Evolutionary conservation across 2,888 invertebrate species (phyloP), one percentile per base, ranked within the genome.

Genomic region (Nudaria mundana): DNA sequence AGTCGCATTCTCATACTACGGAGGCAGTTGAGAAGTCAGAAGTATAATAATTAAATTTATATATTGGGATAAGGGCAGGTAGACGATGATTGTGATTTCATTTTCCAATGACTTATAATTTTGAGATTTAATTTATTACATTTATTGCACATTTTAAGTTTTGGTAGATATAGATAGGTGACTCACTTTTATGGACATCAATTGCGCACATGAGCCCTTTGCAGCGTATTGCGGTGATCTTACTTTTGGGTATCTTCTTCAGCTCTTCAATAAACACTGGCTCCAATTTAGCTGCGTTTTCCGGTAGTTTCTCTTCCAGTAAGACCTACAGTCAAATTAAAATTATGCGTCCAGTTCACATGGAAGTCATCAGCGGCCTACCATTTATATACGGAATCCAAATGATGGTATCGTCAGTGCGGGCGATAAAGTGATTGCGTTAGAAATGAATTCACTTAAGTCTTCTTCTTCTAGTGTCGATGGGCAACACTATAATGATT

Each of bases 191-290:
- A 59, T 93, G 90, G 29, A 98, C 93, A 22, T 96, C 96, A 46
- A 98, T 94, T 1, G 98, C 98, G 77, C 95, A 96, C 61, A 98
- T 91, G 0, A 99, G 91, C 6, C 98, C 98, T 64, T 94, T 94
- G 36, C 98, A 98, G 34, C 98, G 87, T 0, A 98, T 94, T 0
- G 89, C 60, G 0, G 91, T 91, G 1, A 98, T 93, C 26, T 94
- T 81, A 30, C 94, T 91, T 52, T 92, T 92, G 0, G 97, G 95
- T 20, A 98, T 84, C 62, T 92, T 93, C 20, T 76, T 76, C 45
- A 98, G 76, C 66, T 96, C 95, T 2, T 76, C 74, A 39, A 96
- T 89, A 18, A 98, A 76, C 1, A 97, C 73, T 10, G 91, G 66
- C 3, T 97, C 98, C 76, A 97, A 90, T 58, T 84, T 90, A 13